These are phyloP conservation scores for Meloidogyne hapla DNA, from an alignment of 1,140 invertebrate species.

Conservation along the genomic window DNA sequence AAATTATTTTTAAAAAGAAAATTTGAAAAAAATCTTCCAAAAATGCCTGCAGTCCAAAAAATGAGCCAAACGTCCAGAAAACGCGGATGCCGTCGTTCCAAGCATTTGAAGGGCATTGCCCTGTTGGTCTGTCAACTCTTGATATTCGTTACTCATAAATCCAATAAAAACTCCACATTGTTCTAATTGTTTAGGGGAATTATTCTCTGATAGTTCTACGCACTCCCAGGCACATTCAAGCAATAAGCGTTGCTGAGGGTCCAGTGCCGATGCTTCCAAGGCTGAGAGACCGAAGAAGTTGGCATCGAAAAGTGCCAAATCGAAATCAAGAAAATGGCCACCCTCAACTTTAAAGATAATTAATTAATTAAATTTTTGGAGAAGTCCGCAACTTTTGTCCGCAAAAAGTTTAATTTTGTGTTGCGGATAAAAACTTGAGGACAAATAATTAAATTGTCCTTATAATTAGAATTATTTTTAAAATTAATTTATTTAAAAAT, in stretches of 20 bases:
- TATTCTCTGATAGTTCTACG: constrained; percentile 57
- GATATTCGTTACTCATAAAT: constrained; percentile 46
- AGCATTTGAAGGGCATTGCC: constrained; percentile 39
- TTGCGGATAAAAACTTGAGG: no score
- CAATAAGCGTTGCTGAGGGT: constrained; percentile 68
- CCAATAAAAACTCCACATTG: constrained; percentile 47
- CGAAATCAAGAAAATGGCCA: constrained; percentile 66
- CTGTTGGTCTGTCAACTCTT: constrained; percentile 22
- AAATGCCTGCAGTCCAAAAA: constrained; percentile 66
- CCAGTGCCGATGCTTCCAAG: constrained; percentile 67
- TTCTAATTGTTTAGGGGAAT: constrained; percentile 3
- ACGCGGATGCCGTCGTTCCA: constrained; percentile 9
- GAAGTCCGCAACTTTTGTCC: no score
- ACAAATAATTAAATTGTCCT: no score
- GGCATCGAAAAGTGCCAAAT: constrained; percentile 72
- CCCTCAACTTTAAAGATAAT: constrained; percentile 33
- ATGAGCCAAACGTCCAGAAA: constrained; percentile 48
- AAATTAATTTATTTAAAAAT: neutral
- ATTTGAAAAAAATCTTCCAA: constrained; percentile 28
- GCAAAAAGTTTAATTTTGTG: no score
- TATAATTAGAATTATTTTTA: no score
- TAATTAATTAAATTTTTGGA: no score
- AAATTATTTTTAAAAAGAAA: constrained; percentile 14
- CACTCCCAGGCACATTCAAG: constrained; percentile 67
- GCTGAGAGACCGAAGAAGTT: constrained; percentile 68